Conservation (phyloP, 2,888 invertebrate genomes). For the Ypsolopha sequella region DNA sequence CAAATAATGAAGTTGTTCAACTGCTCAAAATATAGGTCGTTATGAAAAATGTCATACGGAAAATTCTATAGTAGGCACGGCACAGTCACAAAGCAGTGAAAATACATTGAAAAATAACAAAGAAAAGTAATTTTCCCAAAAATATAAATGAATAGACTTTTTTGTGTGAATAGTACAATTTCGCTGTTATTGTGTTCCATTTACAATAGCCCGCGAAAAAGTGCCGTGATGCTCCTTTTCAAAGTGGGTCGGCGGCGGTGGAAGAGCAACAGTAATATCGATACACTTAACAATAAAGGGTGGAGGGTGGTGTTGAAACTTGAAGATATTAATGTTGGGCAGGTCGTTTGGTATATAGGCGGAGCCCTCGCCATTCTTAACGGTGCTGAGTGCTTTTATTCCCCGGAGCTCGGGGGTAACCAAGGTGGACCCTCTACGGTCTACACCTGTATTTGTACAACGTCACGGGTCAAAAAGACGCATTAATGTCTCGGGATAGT, state of each 20-base stretch:
- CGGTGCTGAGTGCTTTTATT: background rate
- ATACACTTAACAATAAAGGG: conserved; percentile 21
- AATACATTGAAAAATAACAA: conserved; percentile 20
- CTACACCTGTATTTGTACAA: background rate
- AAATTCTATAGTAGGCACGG: conserved; percentile 7
- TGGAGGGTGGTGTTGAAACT: conserved; percentile 16
- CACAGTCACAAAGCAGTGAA: conserved; percentile 18
- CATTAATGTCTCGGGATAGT: background rate
- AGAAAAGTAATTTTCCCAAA: conserved; percentile 22
- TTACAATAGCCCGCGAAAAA: conserved; percentile 31
- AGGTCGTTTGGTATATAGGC: background rate
- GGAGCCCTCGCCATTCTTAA: background rate
- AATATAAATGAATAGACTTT: conserved; percentile 16
- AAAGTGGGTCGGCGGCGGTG: conserved; percentile 13
- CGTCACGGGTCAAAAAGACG: background rate
- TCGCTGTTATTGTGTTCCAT: conserved; percentile 32
- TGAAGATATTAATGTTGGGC: conserved; percentile 22
- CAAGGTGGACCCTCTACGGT: background rate
- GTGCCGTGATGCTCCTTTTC: conserved; percentile 20
- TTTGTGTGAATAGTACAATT: conserved; percentile 33
- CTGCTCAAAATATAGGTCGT: too few relatives aligned
- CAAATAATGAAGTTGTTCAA: background rate
- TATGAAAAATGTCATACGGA: background rate
- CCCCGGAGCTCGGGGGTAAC: background rate
- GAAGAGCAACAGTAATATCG: conserved; percentile 11